A percentile compares a stretch with the other conserved stretches of the same genome.
phyloP scores from a whole-genome alignment of 2,888 invertebrate species.

The Phortica okadai region DNA sequence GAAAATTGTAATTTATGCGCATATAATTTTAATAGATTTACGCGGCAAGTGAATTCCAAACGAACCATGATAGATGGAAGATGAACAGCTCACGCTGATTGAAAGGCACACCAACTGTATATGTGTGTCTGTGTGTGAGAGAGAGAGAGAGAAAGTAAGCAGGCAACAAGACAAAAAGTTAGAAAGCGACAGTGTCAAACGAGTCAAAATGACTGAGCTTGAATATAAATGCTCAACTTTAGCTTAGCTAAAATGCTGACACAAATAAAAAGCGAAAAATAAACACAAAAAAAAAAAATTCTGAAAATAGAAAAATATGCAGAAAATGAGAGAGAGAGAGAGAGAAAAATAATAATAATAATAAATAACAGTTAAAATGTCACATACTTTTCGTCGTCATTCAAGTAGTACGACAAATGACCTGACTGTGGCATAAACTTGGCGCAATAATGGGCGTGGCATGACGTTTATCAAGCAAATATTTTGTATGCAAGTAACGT shows the following conservation, averaged over 20 bases:
- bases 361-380: conserved; percentile 47
- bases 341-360: conserved; percentile 10
- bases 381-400: background rate
- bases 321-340: background rate
- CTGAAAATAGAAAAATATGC: background rate
- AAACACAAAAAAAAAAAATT: background rate
- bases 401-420: background rate
- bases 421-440: background rate
- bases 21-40: conserved; percentile 55
- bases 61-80: conserved; percentile 1
- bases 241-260: too few relatives aligned
- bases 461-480: background rate
- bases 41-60: background rate
- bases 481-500: conserved; percentile 13
- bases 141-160: too few relatives aligned
- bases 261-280: too few relatives aligned
- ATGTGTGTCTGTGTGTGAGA: background rate
- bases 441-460: background rate
- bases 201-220: too few relatives aligned
- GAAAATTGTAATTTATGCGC: conserved; percentile 61
- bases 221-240: too few relatives aligned
- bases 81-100: background rate
- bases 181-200: too few relatives aligned
- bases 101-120: background rate
- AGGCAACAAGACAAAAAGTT: too few relatives aligned